Conservation (phyloP, 1,140 invertebrate species). For the Drosophila persimilis region DNA sequence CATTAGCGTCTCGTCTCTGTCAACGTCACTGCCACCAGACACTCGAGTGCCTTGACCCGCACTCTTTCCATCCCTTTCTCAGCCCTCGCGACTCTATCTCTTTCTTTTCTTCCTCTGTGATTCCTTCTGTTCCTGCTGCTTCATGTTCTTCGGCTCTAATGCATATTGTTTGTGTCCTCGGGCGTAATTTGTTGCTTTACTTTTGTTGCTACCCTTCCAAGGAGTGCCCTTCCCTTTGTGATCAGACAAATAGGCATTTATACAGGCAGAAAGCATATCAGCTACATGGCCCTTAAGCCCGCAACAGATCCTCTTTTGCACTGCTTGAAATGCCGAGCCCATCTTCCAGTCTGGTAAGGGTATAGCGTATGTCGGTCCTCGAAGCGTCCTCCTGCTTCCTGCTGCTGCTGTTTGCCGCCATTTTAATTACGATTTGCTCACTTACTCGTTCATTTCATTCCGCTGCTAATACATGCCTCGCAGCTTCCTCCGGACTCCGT, state of each 20-base stretch:
- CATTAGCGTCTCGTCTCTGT: slow-evolving; percentile 64
- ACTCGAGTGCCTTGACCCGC: slow-evolving; percentile 65
- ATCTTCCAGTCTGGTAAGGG: too few relatives aligned
- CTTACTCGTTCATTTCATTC: slow-evolving; percentile 65
- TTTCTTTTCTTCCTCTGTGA: slow-evolving; percentile 26
- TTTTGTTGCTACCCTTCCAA: neutral
- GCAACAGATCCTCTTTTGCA: too few relatives aligned
- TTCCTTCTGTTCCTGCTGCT: slow-evolving; percentile 24
- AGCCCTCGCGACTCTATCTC: slow-evolving; percentile 27
- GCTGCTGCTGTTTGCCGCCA: slow-evolving; percentile 46
- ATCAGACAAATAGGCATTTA: neutral
- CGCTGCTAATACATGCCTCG: slow-evolving; percentile 64
- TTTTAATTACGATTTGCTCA: slow-evolving; percentile 81
- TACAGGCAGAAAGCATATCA: too few relatives aligned
- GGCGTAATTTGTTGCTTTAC: slow-evolving; percentile 70
- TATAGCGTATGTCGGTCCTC: too few relatives aligned
- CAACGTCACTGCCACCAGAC: slow-evolving; percentile 70
- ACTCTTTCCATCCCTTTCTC: neutral
- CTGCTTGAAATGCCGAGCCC: too few relatives aligned
- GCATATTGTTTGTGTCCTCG: slow-evolving; percentile 74
- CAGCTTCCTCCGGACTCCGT: neutral
- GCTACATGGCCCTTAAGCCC: too few relatives aligned
- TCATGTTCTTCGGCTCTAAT: slow-evolving; percentile 50
- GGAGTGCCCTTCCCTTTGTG: too few relatives aligned
- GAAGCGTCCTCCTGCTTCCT: slow-evolving; percentile 1